phyloP scores from a whole-genome alignment of 2,797 vertebrate genomes.

The Enteromius mattozi region DNA sequence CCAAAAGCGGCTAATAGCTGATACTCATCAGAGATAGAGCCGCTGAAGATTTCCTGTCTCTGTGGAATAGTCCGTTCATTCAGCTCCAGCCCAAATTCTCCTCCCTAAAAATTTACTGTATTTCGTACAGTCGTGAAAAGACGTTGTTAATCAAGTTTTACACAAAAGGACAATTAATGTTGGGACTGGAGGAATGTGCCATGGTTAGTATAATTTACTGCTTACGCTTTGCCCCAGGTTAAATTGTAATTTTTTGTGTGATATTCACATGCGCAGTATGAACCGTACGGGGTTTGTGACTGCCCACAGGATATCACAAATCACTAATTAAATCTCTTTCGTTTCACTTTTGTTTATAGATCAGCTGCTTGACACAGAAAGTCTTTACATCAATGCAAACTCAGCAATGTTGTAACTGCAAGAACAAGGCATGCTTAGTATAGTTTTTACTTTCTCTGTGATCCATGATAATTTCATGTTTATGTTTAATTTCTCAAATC shows the following conservation, averaged over 20 bases:
- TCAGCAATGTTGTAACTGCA: neutral
- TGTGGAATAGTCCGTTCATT: slow-evolving; percentile 53
- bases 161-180: slow-evolving; percentile 33
- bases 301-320: neutral
- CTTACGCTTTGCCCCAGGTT: neutral
- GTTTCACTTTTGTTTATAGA: neutral
- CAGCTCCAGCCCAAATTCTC: slow-evolving; percentile 45
- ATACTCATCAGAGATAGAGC: slow-evolving; percentile 67
- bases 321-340: neutral
- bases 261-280: neutral
- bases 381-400: neutral
- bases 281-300: neutral
- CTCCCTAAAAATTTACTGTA: slow-evolving; percentile 36
- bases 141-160: slow-evolving; percentile 38
- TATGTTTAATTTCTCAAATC: neutral
- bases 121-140: slow-evolving; percentile 46
- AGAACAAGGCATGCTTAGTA: neutral
- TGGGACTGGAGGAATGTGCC: neutral
- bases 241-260: too few species aligned
- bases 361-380: neutral
- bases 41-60: slow-evolving; percentile 58
- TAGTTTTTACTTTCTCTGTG: neutral
- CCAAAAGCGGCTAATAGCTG: slow-evolving; percentile 69
- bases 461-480: neutral
- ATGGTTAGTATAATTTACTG: neutral